Conservation (phyloP, 23 tunicate species). For the Styela clava region DNA sequence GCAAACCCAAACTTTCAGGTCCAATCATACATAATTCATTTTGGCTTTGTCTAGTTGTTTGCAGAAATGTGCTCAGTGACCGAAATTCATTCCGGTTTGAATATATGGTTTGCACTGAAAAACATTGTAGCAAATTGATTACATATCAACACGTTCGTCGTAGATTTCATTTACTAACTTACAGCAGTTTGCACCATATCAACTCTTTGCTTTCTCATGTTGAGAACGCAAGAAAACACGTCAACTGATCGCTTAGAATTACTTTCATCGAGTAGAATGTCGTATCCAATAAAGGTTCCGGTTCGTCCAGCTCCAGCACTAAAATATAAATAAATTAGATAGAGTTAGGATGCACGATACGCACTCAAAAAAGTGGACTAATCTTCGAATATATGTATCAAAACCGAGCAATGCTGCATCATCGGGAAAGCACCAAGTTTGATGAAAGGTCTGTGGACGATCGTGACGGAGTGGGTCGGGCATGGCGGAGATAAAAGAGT, state of each 20-base stretch:
- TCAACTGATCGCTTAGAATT: background rate
- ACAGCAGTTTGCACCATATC: conserved; percentile 6
- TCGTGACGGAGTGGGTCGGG: no score
- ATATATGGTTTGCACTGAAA: background rate
- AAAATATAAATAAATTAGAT: background rate
- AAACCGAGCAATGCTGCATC: background rate
- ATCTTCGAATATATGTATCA: background rate
- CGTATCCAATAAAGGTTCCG: conserved; percentile 13
- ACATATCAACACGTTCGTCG: background rate
- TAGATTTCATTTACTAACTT: background rate
- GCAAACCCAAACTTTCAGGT: no score
- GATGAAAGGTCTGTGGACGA: no score
- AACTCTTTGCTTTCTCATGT: conserved; percentile 9
- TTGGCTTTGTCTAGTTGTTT: no score
- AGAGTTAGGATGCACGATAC: no score
- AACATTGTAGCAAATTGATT: background rate
- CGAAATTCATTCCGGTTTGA: no score
- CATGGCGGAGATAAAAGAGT: no score
- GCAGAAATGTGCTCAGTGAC: no score
- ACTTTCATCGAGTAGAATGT: conserved; percentile 5
- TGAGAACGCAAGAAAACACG: background rate
- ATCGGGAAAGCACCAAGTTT: background rate
- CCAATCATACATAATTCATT: background rate
- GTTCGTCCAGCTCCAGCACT: conserved; percentile 6
- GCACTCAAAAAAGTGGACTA: no score